Conservation (phyloP, 2,797 vertebrate species). For the Crenuchus spilurus region DNA sequence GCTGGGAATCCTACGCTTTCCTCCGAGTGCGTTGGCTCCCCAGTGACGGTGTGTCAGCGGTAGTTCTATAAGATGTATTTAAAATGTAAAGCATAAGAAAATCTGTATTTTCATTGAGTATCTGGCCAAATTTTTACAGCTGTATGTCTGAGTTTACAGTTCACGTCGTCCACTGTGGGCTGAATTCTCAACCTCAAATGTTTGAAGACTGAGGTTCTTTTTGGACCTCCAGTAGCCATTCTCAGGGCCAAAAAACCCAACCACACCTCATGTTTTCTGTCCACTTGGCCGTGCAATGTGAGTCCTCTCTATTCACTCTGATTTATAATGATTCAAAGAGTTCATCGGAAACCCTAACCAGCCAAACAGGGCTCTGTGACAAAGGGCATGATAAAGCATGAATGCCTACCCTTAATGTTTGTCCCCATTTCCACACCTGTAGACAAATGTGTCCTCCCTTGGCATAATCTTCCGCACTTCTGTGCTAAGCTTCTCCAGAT, state of each 20-base stretch:
- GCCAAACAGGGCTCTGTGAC: conserved; percentile 33
- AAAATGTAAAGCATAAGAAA: too few relatives aligned
- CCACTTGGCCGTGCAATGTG: conserved; percentile 41
- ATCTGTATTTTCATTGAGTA: too few relatives aligned
- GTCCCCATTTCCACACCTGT: conserved; percentile 55
- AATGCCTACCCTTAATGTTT: conserved; percentile 39
- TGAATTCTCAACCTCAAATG: too few relatives aligned
- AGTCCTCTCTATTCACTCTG: conserved; percentile 43
- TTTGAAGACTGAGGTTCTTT: background rate
- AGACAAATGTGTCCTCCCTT: conserved; percentile 6
- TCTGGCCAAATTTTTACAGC: too few relatives aligned
- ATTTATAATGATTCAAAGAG: conserved; percentile 42
- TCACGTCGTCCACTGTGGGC: too few relatives aligned
- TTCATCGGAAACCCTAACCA: conserved; percentile 35
- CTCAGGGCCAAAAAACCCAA: conserved; percentile 6
- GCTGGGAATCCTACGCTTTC: too few relatives aligned
- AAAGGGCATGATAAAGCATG: conserved; percentile 31
- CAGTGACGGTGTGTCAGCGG: too few relatives aligned
- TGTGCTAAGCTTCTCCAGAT: background rate
- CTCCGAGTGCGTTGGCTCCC: too few relatives aligned
- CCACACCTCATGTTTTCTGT: conserved; percentile 36
- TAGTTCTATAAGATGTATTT: too few relatives aligned
- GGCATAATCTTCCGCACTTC: background rate
- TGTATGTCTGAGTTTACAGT: too few relatives aligned
- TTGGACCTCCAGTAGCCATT: conserved; percentile 3